These are phyloP conservation scores for Venusia cambrica DNA, from an alignment of 2,888 invertebrate genomes.

Conservation along the genomic window DNA sequence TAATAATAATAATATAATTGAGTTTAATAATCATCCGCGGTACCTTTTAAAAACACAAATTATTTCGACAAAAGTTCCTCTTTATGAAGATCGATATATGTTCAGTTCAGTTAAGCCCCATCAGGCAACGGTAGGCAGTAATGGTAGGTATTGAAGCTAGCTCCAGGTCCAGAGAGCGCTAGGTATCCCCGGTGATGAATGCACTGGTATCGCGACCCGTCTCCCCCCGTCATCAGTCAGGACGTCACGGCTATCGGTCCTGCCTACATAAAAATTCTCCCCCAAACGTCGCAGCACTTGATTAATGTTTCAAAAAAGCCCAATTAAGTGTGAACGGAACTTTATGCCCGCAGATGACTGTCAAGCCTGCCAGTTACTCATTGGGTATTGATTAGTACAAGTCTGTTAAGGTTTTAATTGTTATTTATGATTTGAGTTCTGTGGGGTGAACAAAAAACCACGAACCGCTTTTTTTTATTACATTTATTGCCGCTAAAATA, in stretches of 20 bases:
- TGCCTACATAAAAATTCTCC: constrained; percentile 68
- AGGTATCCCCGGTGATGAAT: constrained; percentile 51
- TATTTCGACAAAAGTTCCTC: no score
- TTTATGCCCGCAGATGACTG: constrained; percentile 50
- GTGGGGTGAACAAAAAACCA: no score
- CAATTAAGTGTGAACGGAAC: constrained; percentile 69
- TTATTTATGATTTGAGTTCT: constrained; percentile 19
- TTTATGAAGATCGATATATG: no score
- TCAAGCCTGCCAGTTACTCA: constrained; percentile 31
- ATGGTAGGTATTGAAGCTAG: no score
- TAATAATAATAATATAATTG: no score
- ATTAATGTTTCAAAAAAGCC: constrained; percentile 77
- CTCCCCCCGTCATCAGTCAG: constrained; percentile 61
- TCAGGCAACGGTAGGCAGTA: no score
- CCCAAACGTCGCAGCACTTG: constrained; percentile 60
- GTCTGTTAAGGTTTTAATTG: constrained; percentile 12
- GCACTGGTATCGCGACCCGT: constrained; percentile 49
- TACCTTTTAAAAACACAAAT: no score
- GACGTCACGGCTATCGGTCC: constrained; percentile 59
- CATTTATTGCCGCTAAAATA: no score
- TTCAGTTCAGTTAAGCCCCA: no score
- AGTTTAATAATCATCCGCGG: no score
- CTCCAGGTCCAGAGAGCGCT: constrained; percentile 32
- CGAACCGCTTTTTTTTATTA: no score
- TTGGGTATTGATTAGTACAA: constrained; percentile 25